Base-by-base conservation (phyloP, 1,140 invertebrate species). In the Bombyx mori region DNA sequence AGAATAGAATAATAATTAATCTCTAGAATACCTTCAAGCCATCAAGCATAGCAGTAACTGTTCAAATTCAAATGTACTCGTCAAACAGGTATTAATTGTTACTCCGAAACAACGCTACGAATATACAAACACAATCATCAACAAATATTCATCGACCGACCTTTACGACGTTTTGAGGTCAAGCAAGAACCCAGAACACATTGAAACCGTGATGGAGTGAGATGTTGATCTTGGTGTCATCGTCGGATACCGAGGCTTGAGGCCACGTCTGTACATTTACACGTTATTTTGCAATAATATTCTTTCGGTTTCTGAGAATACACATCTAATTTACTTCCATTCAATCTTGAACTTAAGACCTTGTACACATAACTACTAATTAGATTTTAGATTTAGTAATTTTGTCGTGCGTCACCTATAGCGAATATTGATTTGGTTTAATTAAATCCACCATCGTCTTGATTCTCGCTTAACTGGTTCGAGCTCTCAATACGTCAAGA, bases 401-500 rank as follows among this genome's bases (percentile, higher is more conserved):
- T 54, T 44, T 54, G 42, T 43, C 6, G 48, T 57, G 68, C 72
- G 68, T 71, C 63, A 67, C 65, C 69, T 60, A 57, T 55, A 66
- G 62, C 58, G 42, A 54, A 57, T 57, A 61, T 58, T 49, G 49
- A 65, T 69, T 65, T 71, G 44, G 46, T 12, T 26, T 57, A 42
- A 63, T 50, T 61, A 9, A 51, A 35, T 35, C 26, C 26, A 35
- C 26, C 26, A 2, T 35, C 26, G 26, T 35, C 26, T 35, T 35
- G 26, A 35, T 35, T 35, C 48, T 9, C 48, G 48, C 48, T 9
- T 52, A 71, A 66, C 66, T 73, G 70, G 66, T 66, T 62, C 63
- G 62, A 61, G 58, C 42, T 59, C 58, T 67, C 66, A 62, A 68
- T 69, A 54, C 58, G 68, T 66, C 63, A 52, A 63, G 64, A 57